Conservation (phyloP, 2,888 invertebrate species). For the Nomada hirtipes region DNA sequence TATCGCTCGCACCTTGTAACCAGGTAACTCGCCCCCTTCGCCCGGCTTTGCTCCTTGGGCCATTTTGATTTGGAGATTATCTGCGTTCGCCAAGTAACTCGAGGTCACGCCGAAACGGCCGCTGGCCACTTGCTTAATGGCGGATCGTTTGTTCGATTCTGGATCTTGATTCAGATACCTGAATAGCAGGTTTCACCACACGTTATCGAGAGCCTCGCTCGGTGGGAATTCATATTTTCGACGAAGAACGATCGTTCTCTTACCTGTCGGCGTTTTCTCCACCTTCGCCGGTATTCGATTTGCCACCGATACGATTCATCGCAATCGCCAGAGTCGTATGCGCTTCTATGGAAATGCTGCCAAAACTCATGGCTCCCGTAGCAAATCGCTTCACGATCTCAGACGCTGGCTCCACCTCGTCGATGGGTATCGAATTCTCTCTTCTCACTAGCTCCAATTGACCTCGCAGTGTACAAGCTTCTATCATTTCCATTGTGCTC, state of each 20-base stretch:
- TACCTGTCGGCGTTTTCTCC: constrained; percentile 92
- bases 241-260: background rate
- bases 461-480: constrained; percentile 95
- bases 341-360: constrained; percentile 98
- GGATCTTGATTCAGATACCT: constrained; percentile 88
- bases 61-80: constrained; percentile 99
- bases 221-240: no score
- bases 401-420: constrained; percentile 96
- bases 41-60: constrained; percentile 99
- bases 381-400: constrained; percentile 98
- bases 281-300: constrained; percentile 99
- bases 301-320: constrained; percentile 98
- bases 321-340: constrained; percentile 97
- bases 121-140: constrained; percentile 99
- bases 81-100: constrained; percentile 98
- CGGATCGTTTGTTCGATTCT: constrained; percentile 93
- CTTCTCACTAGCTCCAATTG: constrained; percentile 93
- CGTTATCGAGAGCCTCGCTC: background rate
- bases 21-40: constrained; percentile 99
- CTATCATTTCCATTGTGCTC: constrained; percentile 93
- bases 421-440: constrained; percentile 92
- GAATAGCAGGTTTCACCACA: background rate
- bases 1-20: constrained; percentile 86
- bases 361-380: constrained; percentile 97
- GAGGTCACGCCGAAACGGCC: constrained; percentile 99